A percentile compares a stretch with the other conserved stretches of the same genome.
Evolutionary conservation across 2,888 invertebrate species (phyloP).

Genomic region (Phyllotreta cruciferae): DNA sequence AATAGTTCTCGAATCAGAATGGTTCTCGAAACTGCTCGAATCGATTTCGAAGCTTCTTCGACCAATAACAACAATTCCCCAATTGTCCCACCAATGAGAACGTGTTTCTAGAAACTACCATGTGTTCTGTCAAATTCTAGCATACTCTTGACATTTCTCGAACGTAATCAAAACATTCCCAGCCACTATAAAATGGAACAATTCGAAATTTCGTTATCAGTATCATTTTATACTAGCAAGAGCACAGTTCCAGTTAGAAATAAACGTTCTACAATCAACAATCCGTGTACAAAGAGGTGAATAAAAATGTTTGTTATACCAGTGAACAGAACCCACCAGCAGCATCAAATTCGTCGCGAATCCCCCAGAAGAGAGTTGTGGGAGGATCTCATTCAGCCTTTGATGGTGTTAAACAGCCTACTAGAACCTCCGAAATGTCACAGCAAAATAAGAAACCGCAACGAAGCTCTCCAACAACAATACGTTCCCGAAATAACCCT

Average conservation of each 20-base stretch:
- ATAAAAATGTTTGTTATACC: too few species aligned
- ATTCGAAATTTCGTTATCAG: too few species aligned
- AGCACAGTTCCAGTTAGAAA: too few species aligned
- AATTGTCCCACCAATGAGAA: neutral
- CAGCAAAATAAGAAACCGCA: slow-evolving; percentile 13
- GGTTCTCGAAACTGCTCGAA: too few species aligned
- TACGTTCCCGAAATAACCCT: slow-evolving; percentile 19
- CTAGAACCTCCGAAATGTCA: slow-evolving; percentile 12
- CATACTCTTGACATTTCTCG: neutral
- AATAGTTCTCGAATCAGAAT: too few species aligned
- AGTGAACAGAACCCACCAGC: too few species aligned
- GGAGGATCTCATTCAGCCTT: slow-evolving; percentile 18
- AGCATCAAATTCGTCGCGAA: too few species aligned
- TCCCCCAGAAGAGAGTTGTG: neutral
- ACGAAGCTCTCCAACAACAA: slow-evolving; percentile 16
- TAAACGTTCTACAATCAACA: too few species aligned
- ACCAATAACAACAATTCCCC: too few species aligned
- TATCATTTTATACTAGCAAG: too few species aligned
- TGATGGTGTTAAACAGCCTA: slow-evolving; percentile 12
- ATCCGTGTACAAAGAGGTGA: too few species aligned
- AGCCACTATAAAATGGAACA: neutral
- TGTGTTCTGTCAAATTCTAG: neutral
- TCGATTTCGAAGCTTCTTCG: too few species aligned
- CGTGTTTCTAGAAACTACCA: neutral
- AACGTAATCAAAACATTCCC: neutral